Base-by-base conservation (phyloP, 2,888 invertebrate genomes). In the Celastrina argiolus region DNA sequence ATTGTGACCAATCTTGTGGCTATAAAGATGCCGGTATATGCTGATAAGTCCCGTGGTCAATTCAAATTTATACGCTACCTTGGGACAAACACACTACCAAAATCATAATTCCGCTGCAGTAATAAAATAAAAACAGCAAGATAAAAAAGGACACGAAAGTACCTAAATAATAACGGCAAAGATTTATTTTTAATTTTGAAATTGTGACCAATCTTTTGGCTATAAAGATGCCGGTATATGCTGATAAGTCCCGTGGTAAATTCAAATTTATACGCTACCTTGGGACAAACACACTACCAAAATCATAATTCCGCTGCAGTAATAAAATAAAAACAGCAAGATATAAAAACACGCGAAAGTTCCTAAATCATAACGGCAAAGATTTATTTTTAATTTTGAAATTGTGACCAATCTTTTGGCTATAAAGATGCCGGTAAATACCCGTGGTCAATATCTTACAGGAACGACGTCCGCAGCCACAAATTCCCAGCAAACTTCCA, bases 361-460 rank as follows among this genome's bases (percentile, higher is more conserved):
- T 16, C 16, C 45, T 45, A 22, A 28, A 56, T 56, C 56, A 28
- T 56, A 56, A 4, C 14, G n/a, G 6, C 28, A 56, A 31, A n/a
- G 31, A 56, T 28, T 31, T 28, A 28, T 56, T 56, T 56, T 31
- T 31, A 31, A 31, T 59, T 34, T 59, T 59, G 16, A 59, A 59
- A 34, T 34, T 12, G 34, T 59, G 16, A 59, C 22, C 59, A 34
- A 36, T 59, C 59, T 59, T 59, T 34, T 36, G 12, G 18, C 59
- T 8, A 59, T 36, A 59, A 31, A 59, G 59, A 16, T 59, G 10
- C 22, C 22, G 4, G 51, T 36, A 59, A 59, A 18, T 34, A n/a
- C 34, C 59, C 7, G 58, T 59, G 34, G 18, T 34, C 59, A 59
- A 59, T 59, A 59, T 59, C 59, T 59, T 59, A 59, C 34, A 0